Conservation (phyloP, 2,888 invertebrate species). For the Microctonus brassicae region DNA sequence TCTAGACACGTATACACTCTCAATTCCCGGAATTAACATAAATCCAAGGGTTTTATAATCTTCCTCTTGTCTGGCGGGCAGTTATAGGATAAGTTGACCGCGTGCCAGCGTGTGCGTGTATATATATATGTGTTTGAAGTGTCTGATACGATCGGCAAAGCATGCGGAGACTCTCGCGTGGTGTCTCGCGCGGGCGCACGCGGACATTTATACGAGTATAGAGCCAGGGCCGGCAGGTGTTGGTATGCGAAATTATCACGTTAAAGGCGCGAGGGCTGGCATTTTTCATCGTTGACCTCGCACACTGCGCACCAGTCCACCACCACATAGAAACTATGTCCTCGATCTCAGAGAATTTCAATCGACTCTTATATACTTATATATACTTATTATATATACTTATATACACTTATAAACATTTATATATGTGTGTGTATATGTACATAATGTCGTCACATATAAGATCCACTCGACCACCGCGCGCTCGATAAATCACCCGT, state of each 20-base stretch:
- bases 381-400: too few species aligned
- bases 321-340: conserved; percentile 43
- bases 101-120: conserved; percentile 9
- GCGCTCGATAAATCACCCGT: conserved; percentile 11
- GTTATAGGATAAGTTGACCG: conserved; percentile 14
- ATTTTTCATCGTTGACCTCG: conserved; percentile 48
- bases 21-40: conserved; percentile 64
- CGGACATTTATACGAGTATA: conserved; percentile 15
- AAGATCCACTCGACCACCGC: neutral
- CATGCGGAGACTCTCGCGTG: conserved; percentile 37
- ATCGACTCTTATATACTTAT: conserved; percentile 40
- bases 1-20: conserved; percentile 37
- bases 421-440: conserved; percentile 2
- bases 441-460: neutral
- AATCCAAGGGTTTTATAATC: conserved; percentile 65
- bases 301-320: neutral
- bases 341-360: conserved; percentile 48
- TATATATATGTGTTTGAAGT: conserved; percentile 12
- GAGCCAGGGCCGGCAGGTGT: conserved; percentile 46
- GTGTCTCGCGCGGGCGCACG: conserved; percentile 37
- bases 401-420: too few species aligned
- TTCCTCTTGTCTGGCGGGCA: conserved; percentile 44
- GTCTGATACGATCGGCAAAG: conserved; percentile 35
- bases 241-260: conserved; percentile 64
- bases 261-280: conserved; percentile 52